Evolutionary conservation across 2,113 vertebrate genomes (phyloP).

Genomic region (Manacus vitellinus): DNA sequence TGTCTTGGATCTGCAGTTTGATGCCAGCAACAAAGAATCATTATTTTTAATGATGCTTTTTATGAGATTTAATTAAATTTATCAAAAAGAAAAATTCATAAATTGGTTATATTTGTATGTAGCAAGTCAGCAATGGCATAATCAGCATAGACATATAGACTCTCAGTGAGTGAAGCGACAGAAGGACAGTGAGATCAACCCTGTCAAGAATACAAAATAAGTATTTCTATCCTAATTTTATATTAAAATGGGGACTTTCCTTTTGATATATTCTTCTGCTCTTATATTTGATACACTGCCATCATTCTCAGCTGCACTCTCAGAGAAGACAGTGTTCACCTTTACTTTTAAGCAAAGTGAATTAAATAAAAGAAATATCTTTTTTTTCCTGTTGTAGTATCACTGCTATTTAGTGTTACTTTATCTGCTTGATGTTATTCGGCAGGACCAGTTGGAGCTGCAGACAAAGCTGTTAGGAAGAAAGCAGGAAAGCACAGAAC

Average conservation of each 20-base stretch:
- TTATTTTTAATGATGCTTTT: background rate
- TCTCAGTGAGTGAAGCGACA: background rate
- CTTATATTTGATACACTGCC: background rate
- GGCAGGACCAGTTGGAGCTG: background rate
- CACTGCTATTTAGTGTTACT: background rate
- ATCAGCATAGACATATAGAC: rapidly evolving
- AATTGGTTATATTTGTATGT: background rate
- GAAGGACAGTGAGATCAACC: background rate
- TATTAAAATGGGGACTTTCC: background rate
- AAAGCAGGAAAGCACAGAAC: background rate
- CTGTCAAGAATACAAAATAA: background rate
- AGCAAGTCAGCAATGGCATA: background rate
- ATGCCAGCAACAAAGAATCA: background rate
- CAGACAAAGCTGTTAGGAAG: background rate
- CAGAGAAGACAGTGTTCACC: background rate
- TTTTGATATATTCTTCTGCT: background rate
- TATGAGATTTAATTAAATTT: background rate
- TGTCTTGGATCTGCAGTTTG: background rate
- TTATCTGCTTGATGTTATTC: background rate
- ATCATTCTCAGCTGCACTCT: background rate
- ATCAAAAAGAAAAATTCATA: background rate
- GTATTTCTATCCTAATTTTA: background rate
- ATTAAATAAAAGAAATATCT: background rate
- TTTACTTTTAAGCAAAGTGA: background rate
- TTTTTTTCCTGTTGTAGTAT: background rate